Evolutionary conservation across 92 coral and sea anemone genomes (phyloP), one percentile per base, ranked within the genome.

Genomic region (Isaurus tuberculatus): DNA sequence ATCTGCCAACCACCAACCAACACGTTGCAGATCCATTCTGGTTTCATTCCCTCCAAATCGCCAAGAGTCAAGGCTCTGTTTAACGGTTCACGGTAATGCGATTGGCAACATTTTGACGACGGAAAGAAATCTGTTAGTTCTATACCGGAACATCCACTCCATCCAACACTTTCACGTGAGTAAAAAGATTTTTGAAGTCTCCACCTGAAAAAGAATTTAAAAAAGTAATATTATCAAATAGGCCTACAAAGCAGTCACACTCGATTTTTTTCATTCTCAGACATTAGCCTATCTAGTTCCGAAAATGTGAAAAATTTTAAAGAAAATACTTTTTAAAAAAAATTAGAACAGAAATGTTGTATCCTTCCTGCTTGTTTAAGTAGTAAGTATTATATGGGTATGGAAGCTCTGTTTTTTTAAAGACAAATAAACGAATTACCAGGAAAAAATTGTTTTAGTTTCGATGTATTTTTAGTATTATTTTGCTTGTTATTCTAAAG

Each of bases 1-100:
- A 74, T 60, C 40, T 89, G 74, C 98, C 98, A 95, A 67, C 86
- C 85, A 33, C 91, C 89, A 10, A 90, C 93, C 8, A 92, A 79
- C 32, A 92, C 88, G 65, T 95, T 95, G 71, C 98, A 95, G 34
- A 92, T 92, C 79, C 87, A 92, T 79, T 88, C 87, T 16, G 98
- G 98, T 84, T 90, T 77, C 30, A 92, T 53, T 29, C 84, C 97
- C 28, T 55, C 69, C 49, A 95, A 58, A 63, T 95, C 94, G 17
- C 80, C 86, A 49, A 95, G 51, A n/a, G 91, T 89, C 32, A 95
- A 69, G n/a, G 93, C 88, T 51, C 79, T 84, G 88, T 92, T 91
- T 29, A 85, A 27, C 6, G 67, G 44, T 20, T 92, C 86, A 2
- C 42, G 23, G 34, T 57, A 15, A 19, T 77, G 75, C n/a, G 84